phyloP scores from a whole-genome alignment of 1,140 invertebrate genomes.

The Panagrolaimus sp. region DNA sequence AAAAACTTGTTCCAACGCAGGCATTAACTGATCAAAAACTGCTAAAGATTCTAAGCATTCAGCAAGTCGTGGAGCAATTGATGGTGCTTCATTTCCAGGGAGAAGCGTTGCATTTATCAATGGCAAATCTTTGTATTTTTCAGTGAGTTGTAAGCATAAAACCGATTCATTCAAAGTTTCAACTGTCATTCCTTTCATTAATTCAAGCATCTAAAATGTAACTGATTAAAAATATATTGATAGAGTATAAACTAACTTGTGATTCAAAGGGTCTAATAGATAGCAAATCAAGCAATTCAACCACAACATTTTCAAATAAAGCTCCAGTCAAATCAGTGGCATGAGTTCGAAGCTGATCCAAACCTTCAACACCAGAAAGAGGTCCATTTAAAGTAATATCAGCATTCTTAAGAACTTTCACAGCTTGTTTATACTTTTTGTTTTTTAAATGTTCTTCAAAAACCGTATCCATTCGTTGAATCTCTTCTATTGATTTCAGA shows the following conservation, averaged over 20 bases:
- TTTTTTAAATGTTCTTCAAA: constrained; percentile 41
- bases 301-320: constrained; percentile 46
- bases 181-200: constrained; percentile 32
- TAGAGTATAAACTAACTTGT: constrained; percentile 39
- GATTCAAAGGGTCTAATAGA: constrained; percentile 53
- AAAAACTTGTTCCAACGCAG: constrained; percentile 36
- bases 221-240: not conserved
- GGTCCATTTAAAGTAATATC: constrained; percentile 50
- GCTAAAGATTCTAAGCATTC: constrained; percentile 36
- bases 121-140: constrained; percentile 25
- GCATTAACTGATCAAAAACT: constrained; percentile 49
- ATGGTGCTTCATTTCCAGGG: constrained; percentile 19
- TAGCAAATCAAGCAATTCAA: constrained; percentile 41
- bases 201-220: constrained; percentile 38
- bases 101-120: constrained; percentile 25
- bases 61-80: constrained; percentile 19
- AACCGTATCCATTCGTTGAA: constrained; percentile 48
- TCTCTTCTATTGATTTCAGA: constrained; percentile 54
- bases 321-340: constrained; percentile 35
- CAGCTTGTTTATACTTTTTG: constrained; percentile 44
- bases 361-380: constrained; percentile 46
- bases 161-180: constrained; percentile 27
- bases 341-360: constrained; percentile 41
- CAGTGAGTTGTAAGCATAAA: constrained; percentile 21
- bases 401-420: constrained; percentile 42